These are phyloP conservation scores for Podarcis cretensis DNA, from an alignment of 2,113 vertebrate species.

Conservation along the genomic window DNA sequence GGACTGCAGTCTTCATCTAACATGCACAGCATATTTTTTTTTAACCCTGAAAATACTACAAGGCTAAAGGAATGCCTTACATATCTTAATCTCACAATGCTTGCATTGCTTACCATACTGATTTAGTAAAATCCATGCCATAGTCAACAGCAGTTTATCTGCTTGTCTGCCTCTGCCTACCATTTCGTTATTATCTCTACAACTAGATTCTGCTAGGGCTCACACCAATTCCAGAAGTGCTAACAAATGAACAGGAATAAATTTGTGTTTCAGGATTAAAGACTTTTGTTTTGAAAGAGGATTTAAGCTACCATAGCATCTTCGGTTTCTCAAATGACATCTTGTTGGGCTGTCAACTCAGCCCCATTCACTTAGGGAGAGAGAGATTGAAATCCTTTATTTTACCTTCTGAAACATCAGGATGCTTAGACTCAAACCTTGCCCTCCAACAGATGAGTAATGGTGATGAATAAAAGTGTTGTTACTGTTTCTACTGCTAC, in stretches of 20 bases:
- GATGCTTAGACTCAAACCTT: slow-evolving; percentile 6
- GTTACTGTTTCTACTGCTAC: not conserved
- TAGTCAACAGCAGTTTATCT: not conserved
- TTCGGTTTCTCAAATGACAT: not conserved
- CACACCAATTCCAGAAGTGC: not conserved
- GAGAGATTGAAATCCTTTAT: not conserved
- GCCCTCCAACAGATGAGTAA: not conserved
- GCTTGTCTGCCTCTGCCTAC: not conserved
- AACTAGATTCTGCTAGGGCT: not conserved
- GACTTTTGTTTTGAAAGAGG: slow-evolving; percentile 33
- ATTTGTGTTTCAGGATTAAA: slow-evolving; percentile 41
- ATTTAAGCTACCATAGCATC: slow-evolving; percentile 30
- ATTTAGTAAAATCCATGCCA: slow-evolving; percentile 35
- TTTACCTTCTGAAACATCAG: slow-evolving; percentile 13
- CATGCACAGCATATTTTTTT: not conserved
- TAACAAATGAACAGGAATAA: rapidly evolving
- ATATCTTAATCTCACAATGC: slow-evolving; percentile 20
- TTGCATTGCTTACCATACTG: slow-evolving; percentile 25
- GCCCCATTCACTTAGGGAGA: not conserved
- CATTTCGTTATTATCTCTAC: not conserved
- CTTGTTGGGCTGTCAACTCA: slow-evolving; percentile 39
- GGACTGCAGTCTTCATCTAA: not conserved
- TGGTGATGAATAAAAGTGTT: not conserved
- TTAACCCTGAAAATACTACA: not conserved
- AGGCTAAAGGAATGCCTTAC: slow-evolving; percentile 16